Conservation (phyloP, 2,113 vertebrate species). For the Thamnophis sirtalis region DNA sequence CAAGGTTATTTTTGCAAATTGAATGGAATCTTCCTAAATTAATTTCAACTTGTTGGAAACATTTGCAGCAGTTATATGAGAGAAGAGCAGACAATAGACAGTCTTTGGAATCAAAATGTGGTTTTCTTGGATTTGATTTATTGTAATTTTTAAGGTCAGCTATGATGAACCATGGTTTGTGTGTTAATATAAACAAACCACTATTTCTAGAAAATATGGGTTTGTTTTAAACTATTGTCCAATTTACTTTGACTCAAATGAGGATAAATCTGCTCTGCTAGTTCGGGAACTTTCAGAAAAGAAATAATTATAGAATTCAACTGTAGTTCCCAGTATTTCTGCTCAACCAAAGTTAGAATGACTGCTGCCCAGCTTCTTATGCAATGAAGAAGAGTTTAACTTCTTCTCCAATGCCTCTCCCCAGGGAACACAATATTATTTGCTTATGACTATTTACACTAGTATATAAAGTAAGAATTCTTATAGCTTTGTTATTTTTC, state of each 20-base stretch:
- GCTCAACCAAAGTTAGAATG: not conserved
- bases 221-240: not conserved
- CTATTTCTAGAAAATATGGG: not conserved
- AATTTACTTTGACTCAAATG: not conserved
- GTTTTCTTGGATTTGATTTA: not conserved
- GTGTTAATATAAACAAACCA: not conserved
- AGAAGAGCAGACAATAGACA: not conserved
- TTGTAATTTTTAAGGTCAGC: not conserved
- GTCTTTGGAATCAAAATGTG: not conserved
- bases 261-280: not conserved
- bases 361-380: not conserved
- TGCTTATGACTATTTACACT: not conserved
- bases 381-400: not conserved
- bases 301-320: too few species aligned
- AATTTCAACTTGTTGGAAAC: not conserved
- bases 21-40: not conserved
- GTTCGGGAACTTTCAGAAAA: not conserved
- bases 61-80: not conserved
- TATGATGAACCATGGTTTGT: not conserved
- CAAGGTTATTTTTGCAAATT: not conserved
- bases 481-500: too few species aligned
- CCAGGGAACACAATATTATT: not conserved
- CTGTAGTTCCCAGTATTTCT: not conserved
- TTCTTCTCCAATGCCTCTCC: not conserved
- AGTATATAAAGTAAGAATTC: not conserved